Evolutionary conservation across 2,888 invertebrate species (phyloP).

Genomic region (Caenorhabditis drosophilae): DNA sequence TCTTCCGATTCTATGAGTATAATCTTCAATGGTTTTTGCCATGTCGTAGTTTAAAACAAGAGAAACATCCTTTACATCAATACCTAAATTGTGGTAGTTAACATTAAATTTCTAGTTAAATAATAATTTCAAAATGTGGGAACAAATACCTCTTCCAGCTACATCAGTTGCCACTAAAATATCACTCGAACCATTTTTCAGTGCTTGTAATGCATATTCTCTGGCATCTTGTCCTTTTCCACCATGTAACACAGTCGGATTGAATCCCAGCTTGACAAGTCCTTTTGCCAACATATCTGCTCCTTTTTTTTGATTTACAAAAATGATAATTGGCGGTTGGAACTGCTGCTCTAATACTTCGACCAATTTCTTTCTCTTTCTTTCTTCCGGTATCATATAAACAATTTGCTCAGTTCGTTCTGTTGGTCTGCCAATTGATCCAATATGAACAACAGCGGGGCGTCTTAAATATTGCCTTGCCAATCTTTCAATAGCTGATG

Average conservation of each 20-base stretch:
- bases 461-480: slow-evolving; percentile 91
- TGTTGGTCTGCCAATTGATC: slow-evolving; percentile 92
- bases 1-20: slow-evolving; percentile 87
- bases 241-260: slow-evolving; percentile 95
- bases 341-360: slow-evolving; percentile 87
- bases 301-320: slow-evolving; percentile 99
- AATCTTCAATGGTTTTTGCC: slow-evolving; percentile 94
- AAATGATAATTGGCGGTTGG: slow-evolving; percentile 97
- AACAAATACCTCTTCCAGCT: slow-evolving; percentile 80
- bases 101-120: no score
- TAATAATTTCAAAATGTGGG: background rate
- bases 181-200: slow-evolving; percentile 94
- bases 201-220: slow-evolving; percentile 87
- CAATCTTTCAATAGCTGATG: slow-evolving; percentile 92
- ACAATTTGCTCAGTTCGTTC: slow-evolving; percentile 95
- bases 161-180: slow-evolving; percentile 99
- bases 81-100: no score
- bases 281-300: slow-evolving; percentile 96
- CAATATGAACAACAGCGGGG: slow-evolving; percentile 96
- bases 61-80: slow-evolving; percentile 98
- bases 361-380: slow-evolving; percentile 91
- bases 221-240: slow-evolving; percentile 86
- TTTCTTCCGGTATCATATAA: slow-evolving; percentile 90
- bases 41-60: slow-evolving; percentile 99
- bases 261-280: slow-evolving; percentile 92